phyloP scores from a whole-genome alignment of 2,113 vertebrate species.

The Pseudopodoces humilis region DNA sequence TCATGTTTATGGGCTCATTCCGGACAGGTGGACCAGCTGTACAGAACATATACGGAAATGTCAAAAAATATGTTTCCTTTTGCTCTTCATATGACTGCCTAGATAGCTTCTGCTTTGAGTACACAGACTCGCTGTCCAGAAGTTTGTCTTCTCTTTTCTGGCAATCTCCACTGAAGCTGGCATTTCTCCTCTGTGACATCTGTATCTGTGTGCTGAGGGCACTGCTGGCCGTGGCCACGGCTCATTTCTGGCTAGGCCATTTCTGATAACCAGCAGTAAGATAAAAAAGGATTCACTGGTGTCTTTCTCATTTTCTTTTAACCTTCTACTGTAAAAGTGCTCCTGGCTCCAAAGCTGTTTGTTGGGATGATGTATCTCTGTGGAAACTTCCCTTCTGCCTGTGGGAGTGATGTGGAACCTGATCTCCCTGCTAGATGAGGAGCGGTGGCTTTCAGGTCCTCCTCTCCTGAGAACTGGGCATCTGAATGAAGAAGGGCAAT shows the following conservation, averaged over 20 bases:
- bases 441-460: not conserved
- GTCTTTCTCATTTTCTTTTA: not conserved
- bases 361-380: not conserved
- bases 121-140: not conserved
- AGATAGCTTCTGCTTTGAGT: not conserved
- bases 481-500: not conserved
- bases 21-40: not conserved
- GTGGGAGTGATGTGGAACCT: not conserved
- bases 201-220: not conserved
- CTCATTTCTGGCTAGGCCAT: not conserved
- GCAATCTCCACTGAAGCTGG: not conserved
- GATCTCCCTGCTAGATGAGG: not conserved
- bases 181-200: not conserved
- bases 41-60: not conserved
- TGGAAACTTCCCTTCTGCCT: not conserved
- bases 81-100: not conserved
- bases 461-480: not conserved
- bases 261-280: not conserved
- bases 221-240: accelerated
- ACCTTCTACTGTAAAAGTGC: not conserved
- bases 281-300: not conserved
- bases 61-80: not conserved
- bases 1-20: not conserved
- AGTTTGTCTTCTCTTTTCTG: not conserved
- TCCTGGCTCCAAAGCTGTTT: not conserved